A percentile compares a stretch with the other conserved stretches of the same genome.
phyloP scores from a whole-genome alignment of 2,888 invertebrate species.

The Ormyrus pomaceus region DNA sequence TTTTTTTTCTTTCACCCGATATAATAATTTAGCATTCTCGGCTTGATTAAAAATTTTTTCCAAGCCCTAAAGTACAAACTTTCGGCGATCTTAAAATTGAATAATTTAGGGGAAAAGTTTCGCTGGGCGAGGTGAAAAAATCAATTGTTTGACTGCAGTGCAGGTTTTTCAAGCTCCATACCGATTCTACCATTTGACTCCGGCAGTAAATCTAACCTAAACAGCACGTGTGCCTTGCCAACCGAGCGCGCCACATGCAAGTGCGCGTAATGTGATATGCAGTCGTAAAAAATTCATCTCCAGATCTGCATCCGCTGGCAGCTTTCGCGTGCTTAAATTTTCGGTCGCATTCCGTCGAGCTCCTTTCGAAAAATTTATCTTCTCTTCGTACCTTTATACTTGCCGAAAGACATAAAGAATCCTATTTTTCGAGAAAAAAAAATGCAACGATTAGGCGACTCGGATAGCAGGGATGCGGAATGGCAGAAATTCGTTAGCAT shows the following conservation, averaged over 20 bases:
- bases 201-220: constrained; percentile 30
- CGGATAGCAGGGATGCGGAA: neutral
- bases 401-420: too few relatives aligned
- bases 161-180: too few relatives aligned
- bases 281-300: constrained; percentile 25
- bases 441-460: neutral
- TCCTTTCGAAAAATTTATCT: neutral
- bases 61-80: too few relatives aligned
- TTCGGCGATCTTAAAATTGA: too few relatives aligned
- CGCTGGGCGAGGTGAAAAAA: too few relatives aligned
- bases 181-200: constrained; percentile 11
- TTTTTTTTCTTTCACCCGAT: too few relatives aligned
- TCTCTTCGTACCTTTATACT: too few relatives aligned
- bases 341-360: neutral
- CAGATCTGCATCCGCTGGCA: neutral
- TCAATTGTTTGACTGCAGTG: too few relatives aligned
- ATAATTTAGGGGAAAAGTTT: too few relatives aligned
- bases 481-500: constrained; percentile 27
- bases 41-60: too few relatives aligned
- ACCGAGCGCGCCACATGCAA: neutral
- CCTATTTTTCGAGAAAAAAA: too few relatives aligned
- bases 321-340: constrained; percentile 25
- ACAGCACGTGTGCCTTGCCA: constrained; percentile 19
- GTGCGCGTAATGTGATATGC: neutral
- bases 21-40: too few relatives aligned